Conservation (phyloP, 2,888 invertebrate genomes). For the Brachynemurus nebulosus region DNA sequence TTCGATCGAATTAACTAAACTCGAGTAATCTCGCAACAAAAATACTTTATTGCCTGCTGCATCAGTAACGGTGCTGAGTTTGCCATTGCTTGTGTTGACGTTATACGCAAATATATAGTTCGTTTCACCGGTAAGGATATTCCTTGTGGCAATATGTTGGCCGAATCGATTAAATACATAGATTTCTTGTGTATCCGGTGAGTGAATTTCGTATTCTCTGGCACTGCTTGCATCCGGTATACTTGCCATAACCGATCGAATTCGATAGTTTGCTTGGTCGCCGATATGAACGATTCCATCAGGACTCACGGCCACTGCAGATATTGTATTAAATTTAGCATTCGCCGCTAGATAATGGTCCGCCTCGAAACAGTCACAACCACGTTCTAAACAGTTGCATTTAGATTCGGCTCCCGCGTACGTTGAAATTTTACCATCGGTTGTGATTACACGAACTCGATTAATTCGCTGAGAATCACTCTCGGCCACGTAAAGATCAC, state of each 20-base stretch:
- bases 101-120: constrained; percentile 91
- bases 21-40: constrained; percentile 66
- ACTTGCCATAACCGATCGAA: constrained; percentile 77
- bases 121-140: constrained; percentile 88
- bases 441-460: constrained; percentile 77
- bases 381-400: constrained; percentile 82
- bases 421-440: constrained; percentile 84
- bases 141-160: constrained; percentile 85
- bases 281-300: constrained; percentile 91
- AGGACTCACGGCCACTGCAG: constrained; percentile 83
- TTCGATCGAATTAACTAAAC: constrained; percentile 85
- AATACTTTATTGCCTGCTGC: constrained; percentile 84
- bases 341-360: constrained; percentile 85
- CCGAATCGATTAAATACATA: constrained; percentile 90
- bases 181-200: constrained; percentile 89
- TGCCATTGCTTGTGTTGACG: constrained; percentile 92
- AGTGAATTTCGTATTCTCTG: constrained; percentile 85
- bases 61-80: constrained; percentile 84
- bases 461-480: constrained; percentile 92
- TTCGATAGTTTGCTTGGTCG: constrained; percentile 84
- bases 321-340: constrained; percentile 88
- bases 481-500: constrained; percentile 87
- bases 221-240: constrained; percentile 74
- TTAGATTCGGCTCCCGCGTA: constrained; percentile 91
- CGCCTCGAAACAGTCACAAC: constrained; percentile 85